Evolutionary conservation across 2,888 invertebrate genomes (phyloP), one percentile per base, ranked within the genome.

Genomic region (Cremastinae sp.): DNA sequence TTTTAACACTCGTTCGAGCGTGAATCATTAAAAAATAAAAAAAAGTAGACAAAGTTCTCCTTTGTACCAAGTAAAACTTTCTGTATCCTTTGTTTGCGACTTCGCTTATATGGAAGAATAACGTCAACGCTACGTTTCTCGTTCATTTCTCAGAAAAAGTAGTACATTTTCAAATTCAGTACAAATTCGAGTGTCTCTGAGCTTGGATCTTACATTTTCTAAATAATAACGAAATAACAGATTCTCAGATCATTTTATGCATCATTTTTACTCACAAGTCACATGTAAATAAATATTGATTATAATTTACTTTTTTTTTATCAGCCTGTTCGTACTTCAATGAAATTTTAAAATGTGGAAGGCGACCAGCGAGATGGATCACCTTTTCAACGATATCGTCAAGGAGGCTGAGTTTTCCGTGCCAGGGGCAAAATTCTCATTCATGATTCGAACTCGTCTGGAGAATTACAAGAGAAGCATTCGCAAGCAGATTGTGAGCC

Each of bases 401-500:
- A 91, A 92, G 78, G 94, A 94, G 89, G 94, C 94, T 86, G 92
- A 91, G 88, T 92, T 92, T 86, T 92, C 92, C 73, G 92, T 93
- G 38, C 95, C 95, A 0, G 94, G 94, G 38, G 94, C 94, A 0
- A 91, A 93, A 75, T 91, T 95, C 34, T 90, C 92, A 0, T 91
- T 92, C 81, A 84, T 89, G 20, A 84, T 93, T 20, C 89, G 93
- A 76, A 91, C 89, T 81, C 91, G 91, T 75, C 81, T 94, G 58
- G 93, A 93, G 84, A 91, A 91, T 78, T 91, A 93, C 88, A 91
- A 92, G 1, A 91, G 92, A 41, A 91, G 91, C 53, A 91, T 92
- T 62, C 92, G 96, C 36, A 92, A 92, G 80, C 93, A 93, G 83
- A 92, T 96, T 82, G 94, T 94, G 18, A 92, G 92, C 80, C 92